A percentile compares a stretch with the other conserved stretches of the same genome.
These are phyloP conservation scores for Sebastes vulpes DNA, from an alignment of 2,797 vertebrate genomes.

Conservation along the genomic window DNA sequence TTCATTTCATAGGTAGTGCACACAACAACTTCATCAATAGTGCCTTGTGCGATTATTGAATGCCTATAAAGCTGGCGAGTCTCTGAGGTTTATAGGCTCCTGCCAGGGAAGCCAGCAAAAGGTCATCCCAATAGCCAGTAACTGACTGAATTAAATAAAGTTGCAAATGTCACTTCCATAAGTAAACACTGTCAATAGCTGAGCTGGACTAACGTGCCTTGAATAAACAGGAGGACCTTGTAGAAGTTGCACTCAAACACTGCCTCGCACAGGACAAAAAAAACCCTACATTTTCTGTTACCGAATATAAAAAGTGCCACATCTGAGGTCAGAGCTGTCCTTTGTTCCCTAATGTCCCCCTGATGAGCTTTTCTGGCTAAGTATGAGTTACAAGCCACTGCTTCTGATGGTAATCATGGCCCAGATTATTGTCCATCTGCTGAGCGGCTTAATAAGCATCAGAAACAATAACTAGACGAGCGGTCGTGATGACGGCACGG, in stretches of 20 bases:
- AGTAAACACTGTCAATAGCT: constrained; percentile 79
- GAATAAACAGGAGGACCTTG: constrained; percentile 60
- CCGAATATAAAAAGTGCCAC: constrained; percentile 17
- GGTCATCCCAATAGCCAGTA: constrained; percentile 83
- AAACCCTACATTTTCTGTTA: constrained; percentile 12
- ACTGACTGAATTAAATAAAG: constrained; percentile 86
- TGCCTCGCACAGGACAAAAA: neutral
- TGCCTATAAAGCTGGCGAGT: constrained; percentile 70
- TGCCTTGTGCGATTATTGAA: constrained; percentile 80
- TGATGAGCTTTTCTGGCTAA: constrained; percentile 71
- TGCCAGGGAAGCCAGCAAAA: constrained; percentile 75
- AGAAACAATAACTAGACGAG: constrained; percentile 79
- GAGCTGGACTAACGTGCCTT: constrained; percentile 54
- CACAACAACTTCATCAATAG: constrained; percentile 82
- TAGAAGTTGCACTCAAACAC: constrained; percentile 34
- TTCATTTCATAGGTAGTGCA: constrained; percentile 72
- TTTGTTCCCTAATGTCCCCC: constrained; percentile 63
- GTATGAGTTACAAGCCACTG: constrained; percentile 79
- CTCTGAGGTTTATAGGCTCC: constrained; percentile 71
- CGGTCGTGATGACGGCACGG: constrained; percentile 71
- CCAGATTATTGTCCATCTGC: constrained; percentile 85
- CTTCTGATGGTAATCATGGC: constrained; percentile 76
- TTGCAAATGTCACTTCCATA: constrained; percentile 85
- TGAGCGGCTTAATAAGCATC: constrained; percentile 80
- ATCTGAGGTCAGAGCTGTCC: constrained; percentile 53